Evolutionary conservation across 1,140 invertebrate species (phyloP).

Genomic region (Polypedilum vanderplanki): DNA sequence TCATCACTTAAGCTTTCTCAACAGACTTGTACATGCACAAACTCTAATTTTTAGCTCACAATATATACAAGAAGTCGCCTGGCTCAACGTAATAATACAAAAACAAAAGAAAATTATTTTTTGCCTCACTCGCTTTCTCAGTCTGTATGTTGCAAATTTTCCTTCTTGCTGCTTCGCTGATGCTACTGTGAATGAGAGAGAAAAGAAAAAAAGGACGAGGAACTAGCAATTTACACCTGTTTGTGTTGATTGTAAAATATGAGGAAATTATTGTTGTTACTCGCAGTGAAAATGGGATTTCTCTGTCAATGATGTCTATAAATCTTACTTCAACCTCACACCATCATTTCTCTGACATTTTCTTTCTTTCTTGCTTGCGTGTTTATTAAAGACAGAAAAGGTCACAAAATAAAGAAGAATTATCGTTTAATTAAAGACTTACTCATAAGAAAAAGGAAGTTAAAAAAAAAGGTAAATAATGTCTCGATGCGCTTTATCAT

Average conservation of each 20-base stretch:
- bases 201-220: not conserved
- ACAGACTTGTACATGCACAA: not conserved
- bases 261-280: not conserved
- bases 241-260: conserved; percentile 15
- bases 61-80: not conserved
- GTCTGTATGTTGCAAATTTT: not conserved
- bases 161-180: not conserved
- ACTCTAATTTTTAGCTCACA: not conserved
- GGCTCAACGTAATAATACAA: not conserved
- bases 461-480: not conserved
- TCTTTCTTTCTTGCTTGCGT: too few species aligned
- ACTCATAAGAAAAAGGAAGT: not conserved
- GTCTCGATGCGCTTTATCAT: not conserved
- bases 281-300: not conserved
- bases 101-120: not conserved
- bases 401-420: too few species aligned
- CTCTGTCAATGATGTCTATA: conserved; percentile 9
- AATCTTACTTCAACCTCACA: not conserved
- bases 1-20: conserved; percentile 19
- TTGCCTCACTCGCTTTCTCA: too few species aligned
- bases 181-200: not conserved
- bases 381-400: too few species aligned
- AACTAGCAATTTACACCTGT: conserved; percentile 17
- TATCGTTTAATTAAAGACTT: not conserved
- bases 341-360: not conserved